Evolutionary conservation across 2,113 vertebrate genomes (phyloP), one percentile per base, ranked within the genome.

Genomic region (Crotalus horridus): DNA sequence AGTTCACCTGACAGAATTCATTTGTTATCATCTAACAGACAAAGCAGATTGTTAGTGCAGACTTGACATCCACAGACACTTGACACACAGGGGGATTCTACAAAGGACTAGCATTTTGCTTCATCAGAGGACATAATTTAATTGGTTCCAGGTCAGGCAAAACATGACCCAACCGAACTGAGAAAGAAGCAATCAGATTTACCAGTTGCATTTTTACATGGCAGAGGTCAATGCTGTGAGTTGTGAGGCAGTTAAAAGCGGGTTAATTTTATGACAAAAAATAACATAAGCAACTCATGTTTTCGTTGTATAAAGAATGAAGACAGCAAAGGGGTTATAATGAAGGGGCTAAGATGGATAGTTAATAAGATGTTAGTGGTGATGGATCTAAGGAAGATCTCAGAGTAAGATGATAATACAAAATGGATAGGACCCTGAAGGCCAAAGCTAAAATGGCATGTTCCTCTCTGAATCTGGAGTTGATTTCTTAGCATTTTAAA

Each of bases 21-120:
- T 91, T 91, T 91, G 74, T 91, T 85, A 85, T 85, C 39, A 39
- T 46, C n/a, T 91, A 39, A 85, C n/a, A 90, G 51, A 55, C 23
- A 56, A 55, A 48, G 15, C 54, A 86, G 39, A 86, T n/a, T 20
- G 33, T 91, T 43, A 56, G 53, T 56, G 61, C 61, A 33, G 89
- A 81, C 12, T n/a, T 90, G n/a, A 53, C 51, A 55, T 26, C 90
- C 33, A 90, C 48, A 23, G 48, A 51, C 20, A 58, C 54, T 91
- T 56, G 58, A 29, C 43, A 51, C 43, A 48, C 51, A 61, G 61
- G 46, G 21, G 55, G 29, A 61, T 58, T 85, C 7, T 86, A n/a
- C 56, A 51, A 51, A 61, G 43, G 33, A 53, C 20, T 24, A 20
- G 61, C 5, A 43, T 56, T 48, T 26, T 39, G 48, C 48, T 54